Evolutionary conservation across 2,113 vertebrate genomes (phyloP).

Genomic region (Saiga tatarica): DNA sequence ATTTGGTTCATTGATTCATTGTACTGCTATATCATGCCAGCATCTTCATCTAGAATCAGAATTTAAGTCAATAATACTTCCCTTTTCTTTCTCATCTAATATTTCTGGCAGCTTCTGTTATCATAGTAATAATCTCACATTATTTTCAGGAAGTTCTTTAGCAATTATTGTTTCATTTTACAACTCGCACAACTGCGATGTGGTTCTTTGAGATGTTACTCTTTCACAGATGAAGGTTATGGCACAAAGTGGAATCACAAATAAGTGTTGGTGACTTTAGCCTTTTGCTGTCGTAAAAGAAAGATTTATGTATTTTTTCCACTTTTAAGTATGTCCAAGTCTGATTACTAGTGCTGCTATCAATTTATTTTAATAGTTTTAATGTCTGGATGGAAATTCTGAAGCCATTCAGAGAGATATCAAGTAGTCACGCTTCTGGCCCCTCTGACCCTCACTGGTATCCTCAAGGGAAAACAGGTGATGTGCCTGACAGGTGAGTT

Average conservation of each 20-base stretch:
- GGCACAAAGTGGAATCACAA: not conserved
- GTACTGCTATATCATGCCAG: not conserved
- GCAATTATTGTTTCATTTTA: not conserved
- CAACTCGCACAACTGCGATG: not conserved
- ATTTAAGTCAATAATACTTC: not conserved
- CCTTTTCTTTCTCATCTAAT: not conserved
- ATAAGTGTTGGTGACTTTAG: not conserved
- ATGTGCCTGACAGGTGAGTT: not conserved
- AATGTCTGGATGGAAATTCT: not conserved
- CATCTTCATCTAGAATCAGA: not conserved
- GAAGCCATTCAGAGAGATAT: not conserved
- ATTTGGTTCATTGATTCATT: not conserved
- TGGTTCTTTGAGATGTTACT: not conserved
- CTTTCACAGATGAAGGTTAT: not conserved
- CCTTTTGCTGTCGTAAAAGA: not conserved
- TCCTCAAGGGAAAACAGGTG: not conserved
- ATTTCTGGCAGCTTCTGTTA: not conserved
- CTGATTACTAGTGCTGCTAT: not conserved
- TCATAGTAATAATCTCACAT: not conserved
- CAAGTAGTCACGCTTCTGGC: not conserved
- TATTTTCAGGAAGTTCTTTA: not conserved
- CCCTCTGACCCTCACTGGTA: not conserved
- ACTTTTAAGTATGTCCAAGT: not conserved
- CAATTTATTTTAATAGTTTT: not conserved
- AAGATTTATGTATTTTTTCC: not conserved